phyloP scores from a whole-genome alignment of 2,888 invertebrate species.

The Cancer borealis region DNA sequence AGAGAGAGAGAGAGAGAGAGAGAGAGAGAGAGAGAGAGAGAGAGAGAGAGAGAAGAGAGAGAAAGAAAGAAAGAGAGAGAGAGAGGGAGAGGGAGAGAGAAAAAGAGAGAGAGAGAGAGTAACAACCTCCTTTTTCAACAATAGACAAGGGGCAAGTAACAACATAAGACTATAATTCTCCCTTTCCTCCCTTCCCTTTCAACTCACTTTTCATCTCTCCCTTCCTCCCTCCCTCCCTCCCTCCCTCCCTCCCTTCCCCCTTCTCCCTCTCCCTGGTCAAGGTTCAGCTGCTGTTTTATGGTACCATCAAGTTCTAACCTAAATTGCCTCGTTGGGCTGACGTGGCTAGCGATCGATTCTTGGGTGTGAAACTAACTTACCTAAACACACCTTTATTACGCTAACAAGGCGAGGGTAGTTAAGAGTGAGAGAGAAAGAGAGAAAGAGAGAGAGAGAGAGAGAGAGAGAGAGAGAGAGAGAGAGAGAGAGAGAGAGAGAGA shows the following conservation, averaged over 20 bases:
- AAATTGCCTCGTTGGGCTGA: constrained; percentile 9
- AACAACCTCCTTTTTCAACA: neutral
- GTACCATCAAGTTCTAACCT: neutral
- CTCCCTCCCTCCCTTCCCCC: constrained; percentile 6
- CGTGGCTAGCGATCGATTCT: neutral
- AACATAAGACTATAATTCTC: neutral
- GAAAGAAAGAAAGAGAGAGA: neutral
- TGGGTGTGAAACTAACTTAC: neutral
- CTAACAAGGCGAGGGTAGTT: neutral
- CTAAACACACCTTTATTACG: neutral
- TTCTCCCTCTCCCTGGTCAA: neutral
- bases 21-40: neutral
- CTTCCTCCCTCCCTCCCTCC: constrained; percentile 30
- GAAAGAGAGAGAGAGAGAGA: constrained; percentile 20
- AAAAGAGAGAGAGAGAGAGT: neutral
- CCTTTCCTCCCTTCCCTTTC: neutral
- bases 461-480: constrained; percentile 16
- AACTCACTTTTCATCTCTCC: neutral
- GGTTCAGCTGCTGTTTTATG: constrained; percentile 1
- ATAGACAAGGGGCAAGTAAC: too few relatives aligned
- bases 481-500: too few relatives aligned
- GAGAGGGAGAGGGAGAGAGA: neutral
- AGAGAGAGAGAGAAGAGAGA: neutral
- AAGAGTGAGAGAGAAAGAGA: neutral
- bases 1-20: neutral